These are phyloP conservation scores for Xylocopa sonorina DNA, from an alignment of 1,140 invertebrate genomes.

Conservation along the genomic window DNA sequence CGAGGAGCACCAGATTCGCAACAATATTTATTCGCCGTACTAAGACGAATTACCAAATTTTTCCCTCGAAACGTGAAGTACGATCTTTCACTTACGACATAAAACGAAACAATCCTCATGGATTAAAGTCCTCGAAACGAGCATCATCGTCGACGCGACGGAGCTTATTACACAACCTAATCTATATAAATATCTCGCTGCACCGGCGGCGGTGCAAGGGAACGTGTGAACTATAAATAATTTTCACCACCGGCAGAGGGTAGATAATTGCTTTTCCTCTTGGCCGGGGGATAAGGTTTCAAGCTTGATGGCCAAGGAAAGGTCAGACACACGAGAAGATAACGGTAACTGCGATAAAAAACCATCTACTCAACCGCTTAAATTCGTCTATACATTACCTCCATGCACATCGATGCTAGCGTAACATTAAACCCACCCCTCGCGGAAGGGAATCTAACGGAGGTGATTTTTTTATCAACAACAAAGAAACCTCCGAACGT, in stretches of 20 bases:
- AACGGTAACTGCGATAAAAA: constrained; percentile 27
- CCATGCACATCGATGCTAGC: background rate
- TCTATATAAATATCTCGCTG: background rate
- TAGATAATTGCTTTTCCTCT: constrained; percentile 37
- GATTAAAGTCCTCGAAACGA: too few species aligned
- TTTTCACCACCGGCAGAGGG: constrained; percentile 1
- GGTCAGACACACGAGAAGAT: constrained; percentile 42
- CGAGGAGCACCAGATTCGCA: too few species aligned
- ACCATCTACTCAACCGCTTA: constrained; percentile 2
- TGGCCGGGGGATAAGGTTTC: constrained; percentile 38
- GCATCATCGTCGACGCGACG: too few species aligned
- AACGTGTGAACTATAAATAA: constrained; percentile 36
- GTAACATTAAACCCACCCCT: background rate
- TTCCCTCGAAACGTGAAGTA: too few species aligned
- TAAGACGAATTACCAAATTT: too few species aligned
- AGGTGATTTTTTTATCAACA: background rate
- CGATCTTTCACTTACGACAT: too few species aligned
- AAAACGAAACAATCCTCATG: too few species aligned
- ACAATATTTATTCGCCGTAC: too few species aligned
- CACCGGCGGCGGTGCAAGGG: too few species aligned
- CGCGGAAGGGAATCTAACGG: too few species aligned
- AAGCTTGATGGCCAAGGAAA: constrained; percentile 37
- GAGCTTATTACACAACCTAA: too few species aligned
- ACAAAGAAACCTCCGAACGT: background rate
- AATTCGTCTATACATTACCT: background rate